phyloP scores from a whole-genome alignment of 2,888 invertebrate species.

The Eristalis intricaria region DNA sequence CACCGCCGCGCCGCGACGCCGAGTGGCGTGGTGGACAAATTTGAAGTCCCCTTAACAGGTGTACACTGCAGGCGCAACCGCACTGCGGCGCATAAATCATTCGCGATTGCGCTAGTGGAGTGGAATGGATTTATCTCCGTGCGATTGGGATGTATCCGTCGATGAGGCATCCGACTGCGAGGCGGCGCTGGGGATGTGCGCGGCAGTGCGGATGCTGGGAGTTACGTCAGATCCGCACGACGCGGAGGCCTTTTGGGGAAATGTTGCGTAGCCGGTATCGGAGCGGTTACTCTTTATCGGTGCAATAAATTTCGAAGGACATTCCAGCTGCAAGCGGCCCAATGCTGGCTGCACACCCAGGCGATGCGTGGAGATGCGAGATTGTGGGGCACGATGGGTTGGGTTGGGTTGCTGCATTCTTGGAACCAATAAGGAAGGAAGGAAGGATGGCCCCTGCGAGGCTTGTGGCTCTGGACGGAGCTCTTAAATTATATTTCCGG shows the following conservation, averaged over 20 bases:
- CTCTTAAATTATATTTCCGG: no score
- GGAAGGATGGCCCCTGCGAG: background rate
- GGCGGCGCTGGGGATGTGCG: constrained; percentile 32
- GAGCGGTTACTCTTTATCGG: constrained; percentile 6
- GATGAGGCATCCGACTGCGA: constrained; percentile 34
- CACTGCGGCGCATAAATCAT: constrained; percentile 57
- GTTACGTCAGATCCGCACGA: constrained; percentile 11
- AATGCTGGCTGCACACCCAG: background rate
- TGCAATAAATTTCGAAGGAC: constrained; percentile 6
- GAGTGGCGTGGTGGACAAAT: constrained; percentile 55
- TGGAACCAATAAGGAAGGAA: background rate
- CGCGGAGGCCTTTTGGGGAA: background rate
- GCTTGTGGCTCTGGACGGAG: no score
- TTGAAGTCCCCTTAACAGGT: constrained; percentile 67
- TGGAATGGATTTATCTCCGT: constrained; percentile 65
- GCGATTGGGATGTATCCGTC: constrained; percentile 57
- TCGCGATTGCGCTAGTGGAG: constrained; percentile 63
- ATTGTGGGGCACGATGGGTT: background rate
- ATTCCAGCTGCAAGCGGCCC: background rate
- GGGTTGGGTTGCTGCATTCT: background rate
- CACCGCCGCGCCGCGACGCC: background rate
- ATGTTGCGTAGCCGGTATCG: background rate
- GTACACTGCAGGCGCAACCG: constrained; percentile 51
- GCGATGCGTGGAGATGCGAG: background rate
- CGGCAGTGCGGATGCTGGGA: background rate